Evolutionary conservation across 1,140 invertebrate species (phyloP).

Genomic region (Tetramorium parvispinum): DNA sequence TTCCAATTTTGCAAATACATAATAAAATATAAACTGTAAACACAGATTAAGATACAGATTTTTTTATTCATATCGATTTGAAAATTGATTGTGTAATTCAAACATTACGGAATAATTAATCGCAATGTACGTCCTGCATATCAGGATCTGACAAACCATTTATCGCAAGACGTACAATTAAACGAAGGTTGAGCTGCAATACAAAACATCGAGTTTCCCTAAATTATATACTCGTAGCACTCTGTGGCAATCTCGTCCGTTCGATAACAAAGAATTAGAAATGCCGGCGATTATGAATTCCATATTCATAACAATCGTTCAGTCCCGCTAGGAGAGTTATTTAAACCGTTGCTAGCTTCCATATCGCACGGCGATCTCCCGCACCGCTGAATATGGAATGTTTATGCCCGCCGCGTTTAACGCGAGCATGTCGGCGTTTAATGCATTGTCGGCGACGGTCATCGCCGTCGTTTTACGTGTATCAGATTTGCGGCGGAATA

Average conservation of each 20-base stretch:
- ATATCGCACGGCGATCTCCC: conserved; percentile 30
- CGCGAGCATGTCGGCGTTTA: conserved; percentile 38
- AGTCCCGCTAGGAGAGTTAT: neutral
- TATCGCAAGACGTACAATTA: neutral
- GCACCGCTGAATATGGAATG: conserved; percentile 33
- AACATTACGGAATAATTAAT: neutral
- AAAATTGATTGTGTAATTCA: neutral
- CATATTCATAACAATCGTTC: conserved; percentile 23
- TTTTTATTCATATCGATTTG: neutral
- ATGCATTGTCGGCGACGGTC: conserved; percentile 4
- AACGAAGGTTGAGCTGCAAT: neutral
- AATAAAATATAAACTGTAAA: neutral
- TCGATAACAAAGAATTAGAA: conserved; percentile 11
- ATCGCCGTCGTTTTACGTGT: conserved; percentile 29
- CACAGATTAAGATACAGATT: neutral
- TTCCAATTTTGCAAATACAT: conserved; percentile 3
- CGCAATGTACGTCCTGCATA: neutral
- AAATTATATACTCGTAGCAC: neutral
- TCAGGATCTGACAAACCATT: neutral
- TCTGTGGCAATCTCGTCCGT: neutral
- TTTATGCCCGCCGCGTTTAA: conserved; percentile 39
- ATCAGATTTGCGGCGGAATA: conserved; percentile 41
- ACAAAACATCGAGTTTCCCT: neutral
- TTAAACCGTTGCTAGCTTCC: conserved; percentile 24
- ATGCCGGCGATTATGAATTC: neutral